Conservation (phyloP, 1,140 invertebrate species). For the Subanguina moxae region DNA sequence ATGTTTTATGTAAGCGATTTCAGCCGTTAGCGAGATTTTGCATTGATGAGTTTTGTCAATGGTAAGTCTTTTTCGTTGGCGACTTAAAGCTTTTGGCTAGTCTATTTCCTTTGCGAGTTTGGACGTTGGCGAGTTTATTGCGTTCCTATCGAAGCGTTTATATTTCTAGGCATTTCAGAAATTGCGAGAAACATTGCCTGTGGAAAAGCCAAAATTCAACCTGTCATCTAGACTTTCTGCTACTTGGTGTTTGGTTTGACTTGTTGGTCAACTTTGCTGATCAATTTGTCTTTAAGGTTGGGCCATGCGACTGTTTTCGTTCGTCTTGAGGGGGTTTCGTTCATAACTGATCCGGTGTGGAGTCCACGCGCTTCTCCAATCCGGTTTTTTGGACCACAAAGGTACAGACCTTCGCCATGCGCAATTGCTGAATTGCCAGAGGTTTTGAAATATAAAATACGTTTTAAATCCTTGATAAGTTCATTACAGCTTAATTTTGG, state of each 20-base stretch:
- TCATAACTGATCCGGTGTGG: constrained; percentile 48
- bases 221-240: constrained; percentile 24
- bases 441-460: constrained; percentile 13
- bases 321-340: constrained; percentile 28
- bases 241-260: constrained; percentile 28
- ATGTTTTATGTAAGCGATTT: too few species aligned
- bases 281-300: not conserved
- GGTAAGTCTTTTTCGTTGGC: too few species aligned
- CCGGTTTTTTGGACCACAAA: constrained; percentile 24
- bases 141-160: too few species aligned
- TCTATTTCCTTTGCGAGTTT: too few species aligned
- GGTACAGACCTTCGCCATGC: constrained; percentile 40
- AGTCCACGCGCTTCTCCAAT: constrained; percentile 28
- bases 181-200: constrained; percentile 29
- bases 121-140: too few species aligned
- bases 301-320: constrained; percentile 46
- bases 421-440: constrained; percentile 40
- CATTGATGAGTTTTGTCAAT: too few species aligned
- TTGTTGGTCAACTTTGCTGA: not conserved
- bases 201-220: constrained; percentile 22
- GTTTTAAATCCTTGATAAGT: not conserved
- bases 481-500: constrained; percentile 37
- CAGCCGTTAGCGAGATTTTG: too few species aligned
- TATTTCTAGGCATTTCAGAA: constrained; percentile 19
- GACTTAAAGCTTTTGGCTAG: too few species aligned